Evolutionary conservation across 2,113 vertebrate species (phyloP), one percentile per base, ranked within the genome.

Genomic region (Martes martes): DNA sequence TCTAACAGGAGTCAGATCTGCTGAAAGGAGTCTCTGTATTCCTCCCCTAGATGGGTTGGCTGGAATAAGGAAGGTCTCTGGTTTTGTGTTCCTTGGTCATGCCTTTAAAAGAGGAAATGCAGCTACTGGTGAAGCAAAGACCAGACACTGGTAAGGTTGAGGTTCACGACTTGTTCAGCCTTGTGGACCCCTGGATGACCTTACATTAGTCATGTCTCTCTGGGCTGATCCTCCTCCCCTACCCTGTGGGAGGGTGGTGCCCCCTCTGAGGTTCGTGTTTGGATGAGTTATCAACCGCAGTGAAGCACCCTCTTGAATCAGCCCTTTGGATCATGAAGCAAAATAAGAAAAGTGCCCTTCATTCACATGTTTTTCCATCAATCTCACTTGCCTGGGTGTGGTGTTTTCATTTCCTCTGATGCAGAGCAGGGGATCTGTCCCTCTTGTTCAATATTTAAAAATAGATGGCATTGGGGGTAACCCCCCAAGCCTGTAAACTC

Each of bases 271-370:
- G 90, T 91, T 97, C 52, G 1, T 84, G 89, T 91, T 96, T 97
- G 92, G 96, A 91, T 98, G 95, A 97, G 52, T 97, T 96, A 94
- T 94, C 79, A 87, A 97, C 97, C 97, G 21, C 97, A 97, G 11
- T 96, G 97, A 97, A 96, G 97, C 52, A 96, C 90, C 79, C 94
- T 91, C 96, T 98, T 98, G 92, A 97, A 98, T 98, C 94, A 98
- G 95, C 73, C 81, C 65, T 97, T 83, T 95, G 87, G 92, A 81
- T 88, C 0, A 2, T 89, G 88, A 80, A 92, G 78, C 96, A 95
- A 97, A 97, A 97, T 96, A 97, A 97, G 95, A 96, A 96, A 86
- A 88, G 92, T 65, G 55, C 82, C 82, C 96, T 97, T 98, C 97
- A 96, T 95, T 96, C 97, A 91, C 93, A 96, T 97, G 84, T 97